Percentiles rank a stretch among this genome's conserved stretches.
Evolutionary conservation across 1,140 invertebrate genomes (phyloP).

Genomic region (Drosophila equinoxialis): DNA sequence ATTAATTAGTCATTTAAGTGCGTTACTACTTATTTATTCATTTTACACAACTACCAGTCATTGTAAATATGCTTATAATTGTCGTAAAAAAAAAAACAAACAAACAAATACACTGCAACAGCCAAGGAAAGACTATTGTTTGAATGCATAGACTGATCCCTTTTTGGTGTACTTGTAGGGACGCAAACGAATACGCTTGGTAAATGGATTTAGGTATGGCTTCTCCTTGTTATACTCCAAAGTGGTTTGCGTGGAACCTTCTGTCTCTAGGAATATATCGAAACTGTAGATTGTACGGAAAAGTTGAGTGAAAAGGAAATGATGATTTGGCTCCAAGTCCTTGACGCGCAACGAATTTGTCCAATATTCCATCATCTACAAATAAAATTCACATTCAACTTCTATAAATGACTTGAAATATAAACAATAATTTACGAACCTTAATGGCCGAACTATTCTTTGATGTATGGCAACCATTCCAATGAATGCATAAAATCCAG

Average conservation of each 20-base stretch:
- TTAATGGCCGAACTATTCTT: conserved; percentile 88
- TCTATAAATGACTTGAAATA: not conserved
- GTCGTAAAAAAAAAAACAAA: not conserved
- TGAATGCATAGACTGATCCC: conserved; percentile 68
- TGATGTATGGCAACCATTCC: conserved; percentile 88
- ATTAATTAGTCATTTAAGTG: conserved; percentile 45
- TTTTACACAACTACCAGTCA: conserved; percentile 52
- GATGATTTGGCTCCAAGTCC: conserved; percentile 61
- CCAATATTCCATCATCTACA: conserved; percentile 89
- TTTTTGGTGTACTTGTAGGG: conserved; percentile 67
- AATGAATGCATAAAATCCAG: conserved; percentile 88
- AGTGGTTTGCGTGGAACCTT: conserved; percentile 84
- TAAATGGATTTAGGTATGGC: conserved; percentile 68
- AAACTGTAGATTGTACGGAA: conserved; percentile 91
- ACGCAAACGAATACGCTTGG: conserved; percentile 68
- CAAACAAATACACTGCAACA: conserved; percentile 3
- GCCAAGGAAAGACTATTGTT: conserved; percentile 53
- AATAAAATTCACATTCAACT: conserved; percentile 9
- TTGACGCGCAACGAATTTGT: conserved; percentile 85
- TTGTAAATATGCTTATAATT: conserved; percentile 45
- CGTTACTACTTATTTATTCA: conserved; percentile 60
- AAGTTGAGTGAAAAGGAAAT: conserved; percentile 89
- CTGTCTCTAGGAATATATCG: conserved; percentile 94
- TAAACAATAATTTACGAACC: conserved; percentile 80
- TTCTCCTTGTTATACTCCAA: conserved; percentile 84